Percentiles rank a stretch among this genome's conserved stretches.
Conservation (phyloP, 1,140 invertebrate species). For the Heliconius congener region DNA sequence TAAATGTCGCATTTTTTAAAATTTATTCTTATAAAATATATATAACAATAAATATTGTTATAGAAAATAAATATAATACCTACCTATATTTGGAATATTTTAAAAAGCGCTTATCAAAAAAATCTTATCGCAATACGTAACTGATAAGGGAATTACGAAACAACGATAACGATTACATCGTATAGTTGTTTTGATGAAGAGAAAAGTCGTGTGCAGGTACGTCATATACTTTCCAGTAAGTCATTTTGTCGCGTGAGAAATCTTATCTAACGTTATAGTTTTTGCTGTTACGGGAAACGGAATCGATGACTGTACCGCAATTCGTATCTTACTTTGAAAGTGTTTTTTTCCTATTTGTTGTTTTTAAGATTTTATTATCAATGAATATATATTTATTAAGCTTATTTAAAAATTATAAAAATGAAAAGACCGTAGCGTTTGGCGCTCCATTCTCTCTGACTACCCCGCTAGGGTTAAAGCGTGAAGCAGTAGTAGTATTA, state of each 20-base stretch:
- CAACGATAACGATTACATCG: background rate
- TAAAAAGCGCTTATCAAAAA: background rate
- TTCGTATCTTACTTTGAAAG: background rate
- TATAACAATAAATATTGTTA: too few species aligned
- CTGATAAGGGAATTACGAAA: constrained; percentile 1
- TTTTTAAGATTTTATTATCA: background rate
- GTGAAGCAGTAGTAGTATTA: too few species aligned
- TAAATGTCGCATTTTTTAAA: too few species aligned
- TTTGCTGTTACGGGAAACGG: constrained; percentile 17
- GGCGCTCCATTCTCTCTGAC: too few species aligned
- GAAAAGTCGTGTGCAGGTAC: background rate
- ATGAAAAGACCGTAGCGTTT: too few species aligned
- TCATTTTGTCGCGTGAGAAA: constrained; percentile 19
- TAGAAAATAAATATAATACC: background rate
- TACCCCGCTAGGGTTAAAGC: too few species aligned
- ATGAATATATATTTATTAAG: too few species aligned
- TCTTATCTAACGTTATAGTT: constrained; percentile 24
- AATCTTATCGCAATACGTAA: constrained; percentile 6
- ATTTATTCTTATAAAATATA: too few species aligned
- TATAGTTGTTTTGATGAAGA: background rate
- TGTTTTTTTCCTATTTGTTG: background rate
- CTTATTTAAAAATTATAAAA: too few species aligned
- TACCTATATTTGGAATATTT: background rate
- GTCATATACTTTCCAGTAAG: background rate
- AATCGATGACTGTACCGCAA: constrained; percentile 2